Conservation (phyloP, 2,888 invertebrate species). For the Sinodicranocentrus sp. region DNA sequence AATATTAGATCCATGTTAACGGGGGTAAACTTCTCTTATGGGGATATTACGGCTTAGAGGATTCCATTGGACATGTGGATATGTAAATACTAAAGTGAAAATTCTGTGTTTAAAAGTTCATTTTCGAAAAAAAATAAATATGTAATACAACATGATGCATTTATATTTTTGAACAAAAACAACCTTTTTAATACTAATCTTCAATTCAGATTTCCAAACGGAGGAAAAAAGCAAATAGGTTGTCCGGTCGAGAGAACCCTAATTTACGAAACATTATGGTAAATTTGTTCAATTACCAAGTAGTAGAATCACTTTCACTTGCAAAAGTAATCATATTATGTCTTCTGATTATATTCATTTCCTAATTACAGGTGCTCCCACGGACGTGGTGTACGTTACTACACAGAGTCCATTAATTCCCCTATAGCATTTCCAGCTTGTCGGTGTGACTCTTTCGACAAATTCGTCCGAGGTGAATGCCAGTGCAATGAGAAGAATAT, state of each 20-base stretch:
- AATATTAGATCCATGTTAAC: slow-evolving; percentile 62
- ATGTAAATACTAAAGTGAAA: slow-evolving; percentile 40
- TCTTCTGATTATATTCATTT: neutral
- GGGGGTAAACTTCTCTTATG: slow-evolving; percentile 59
- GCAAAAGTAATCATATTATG: neutral
- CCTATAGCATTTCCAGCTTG: slow-evolving; percentile 74
- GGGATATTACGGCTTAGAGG: slow-evolving; percentile 61
- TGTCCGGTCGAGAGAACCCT: slow-evolving; percentile 70
- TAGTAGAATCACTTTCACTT: neutral
- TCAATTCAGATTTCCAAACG: slow-evolving; percentile 62
- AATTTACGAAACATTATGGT: slow-evolving; percentile 68
- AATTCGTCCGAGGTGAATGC: slow-evolving; percentile 69
- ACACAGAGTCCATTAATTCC: slow-evolving; percentile 69
- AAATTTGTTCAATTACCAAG: neutral
- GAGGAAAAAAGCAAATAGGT: slow-evolving; percentile 69
- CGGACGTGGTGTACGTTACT: slow-evolving; percentile 72
- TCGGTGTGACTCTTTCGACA: slow-evolving; percentile 70
- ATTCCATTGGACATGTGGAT: slow-evolving; percentile 66
- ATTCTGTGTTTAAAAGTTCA: too few relatives aligned
- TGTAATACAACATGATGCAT: too few relatives aligned
- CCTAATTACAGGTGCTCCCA: slow-evolving; percentile 68
- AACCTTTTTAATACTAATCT: too few relatives aligned
- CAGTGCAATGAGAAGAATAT: slow-evolving; percentile 60
- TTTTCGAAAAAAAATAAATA: neutral
- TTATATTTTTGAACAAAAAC: too few relatives aligned